These are phyloP conservation scores for Drosophila flavopinicola DNA, from an alignment of 2,888 invertebrate genomes.

Conservation along the genomic window DNA sequence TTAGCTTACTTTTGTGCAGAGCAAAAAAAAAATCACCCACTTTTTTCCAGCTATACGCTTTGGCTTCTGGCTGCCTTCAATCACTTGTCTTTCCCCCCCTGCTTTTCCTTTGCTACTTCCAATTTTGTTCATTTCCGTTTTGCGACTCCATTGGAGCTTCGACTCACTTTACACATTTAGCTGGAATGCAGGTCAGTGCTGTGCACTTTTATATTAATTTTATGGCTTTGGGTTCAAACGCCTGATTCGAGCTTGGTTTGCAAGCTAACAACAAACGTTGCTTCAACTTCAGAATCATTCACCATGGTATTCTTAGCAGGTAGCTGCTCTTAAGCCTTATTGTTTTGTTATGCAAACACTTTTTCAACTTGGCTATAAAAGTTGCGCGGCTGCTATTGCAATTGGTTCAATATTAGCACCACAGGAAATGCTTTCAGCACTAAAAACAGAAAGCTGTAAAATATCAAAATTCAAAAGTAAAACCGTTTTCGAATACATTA, in stretches of 20 bases:
- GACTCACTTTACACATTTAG: slow-evolving; percentile 36
- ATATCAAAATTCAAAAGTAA: too few relatives aligned
- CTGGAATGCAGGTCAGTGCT: slow-evolving; percentile 71
- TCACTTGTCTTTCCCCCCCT: slow-evolving; percentile 20
- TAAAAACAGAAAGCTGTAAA: neutral
- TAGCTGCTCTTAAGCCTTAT: slow-evolving; percentile 19
- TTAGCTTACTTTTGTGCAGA: slow-evolving; percentile 62
- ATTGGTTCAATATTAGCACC: neutral
- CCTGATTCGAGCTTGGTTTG: slow-evolving; percentile 26
- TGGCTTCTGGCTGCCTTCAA: slow-evolving; percentile 56
- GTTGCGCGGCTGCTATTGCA: slow-evolving; percentile 21
- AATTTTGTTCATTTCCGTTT: slow-evolving; percentile 70
- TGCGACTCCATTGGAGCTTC: slow-evolving; percentile 46
- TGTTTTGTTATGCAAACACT: slow-evolving; percentile 47
- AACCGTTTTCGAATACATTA: too few relatives aligned
- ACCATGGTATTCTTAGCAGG: slow-evolving; percentile 16
- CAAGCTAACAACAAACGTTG: slow-evolving; percentile 34
- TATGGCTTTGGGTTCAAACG: slow-evolving; percentile 33
- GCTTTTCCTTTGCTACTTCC: slow-evolving; percentile 14
- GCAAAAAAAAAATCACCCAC: slow-evolving; percentile 11
- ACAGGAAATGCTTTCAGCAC: neutral
- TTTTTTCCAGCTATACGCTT: slow-evolving; percentile 30
- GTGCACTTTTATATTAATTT: slow-evolving; percentile 61
- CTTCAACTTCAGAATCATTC: slow-evolving; percentile 9
- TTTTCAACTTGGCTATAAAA: slow-evolving; percentile 11